A percentile compares a stretch with the other conserved stretches of the same genome.
Evolutionary conservation across 2,797 vertebrate species (phyloP).

Genomic region (Kryptolebias ocellatus): DNA sequence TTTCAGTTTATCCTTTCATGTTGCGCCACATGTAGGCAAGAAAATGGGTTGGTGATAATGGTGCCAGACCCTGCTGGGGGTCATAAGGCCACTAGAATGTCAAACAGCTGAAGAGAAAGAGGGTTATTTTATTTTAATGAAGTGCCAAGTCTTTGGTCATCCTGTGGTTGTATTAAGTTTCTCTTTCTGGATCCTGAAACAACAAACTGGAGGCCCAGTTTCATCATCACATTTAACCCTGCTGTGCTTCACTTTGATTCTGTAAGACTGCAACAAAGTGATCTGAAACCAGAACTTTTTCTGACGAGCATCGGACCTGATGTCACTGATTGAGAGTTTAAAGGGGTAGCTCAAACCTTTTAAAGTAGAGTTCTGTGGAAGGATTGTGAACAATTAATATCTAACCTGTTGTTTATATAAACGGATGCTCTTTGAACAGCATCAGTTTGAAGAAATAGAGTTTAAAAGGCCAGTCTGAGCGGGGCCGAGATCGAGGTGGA

Average conservation of each 20-base stretch:
- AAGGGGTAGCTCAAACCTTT: too few relatives aligned
- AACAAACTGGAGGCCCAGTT: conserved; percentile 31
- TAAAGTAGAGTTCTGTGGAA: too few relatives aligned
- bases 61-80: conserved; percentile 34
- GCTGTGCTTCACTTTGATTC: neutral
- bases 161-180: conserved; percentile 48
- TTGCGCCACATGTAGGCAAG: neutral
- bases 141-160: conserved; percentile 64
- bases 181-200: conserved; percentile 46
- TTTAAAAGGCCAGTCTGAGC: too few relatives aligned
- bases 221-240: conserved; percentile 26
- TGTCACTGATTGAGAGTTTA: too few relatives aligned
- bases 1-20: too few relatives aligned
- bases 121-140: conserved; percentile 73
- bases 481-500: too few relatives aligned
- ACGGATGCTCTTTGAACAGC: too few relatives aligned
- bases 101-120: conserved; percentile 60
- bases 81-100: conserved; percentile 44
- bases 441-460: too few relatives aligned
- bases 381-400: too few relatives aligned
- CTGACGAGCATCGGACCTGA: too few relatives aligned
- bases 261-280: neutral
- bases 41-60: conserved; percentile 9
- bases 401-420: too few relatives aligned
- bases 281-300: too few relatives aligned